Evolutionary conservation across 2,113 vertebrate genomes (phyloP), one percentile per base, ranked within the genome.

Genomic region (Coptodon rendalli): DNA sequence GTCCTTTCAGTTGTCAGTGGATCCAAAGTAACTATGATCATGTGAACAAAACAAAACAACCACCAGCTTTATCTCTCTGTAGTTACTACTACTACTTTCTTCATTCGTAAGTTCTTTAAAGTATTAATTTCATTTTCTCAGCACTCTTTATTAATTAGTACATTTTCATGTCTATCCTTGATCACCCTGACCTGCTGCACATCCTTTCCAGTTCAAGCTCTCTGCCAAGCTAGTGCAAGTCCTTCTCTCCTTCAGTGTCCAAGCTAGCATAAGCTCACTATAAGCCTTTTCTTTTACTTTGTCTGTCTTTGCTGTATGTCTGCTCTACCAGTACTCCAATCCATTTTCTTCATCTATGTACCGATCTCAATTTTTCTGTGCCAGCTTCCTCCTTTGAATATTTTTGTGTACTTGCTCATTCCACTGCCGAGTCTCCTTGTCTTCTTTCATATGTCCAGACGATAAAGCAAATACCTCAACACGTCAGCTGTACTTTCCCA

Each of bases 1-100:
- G 17, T 36, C 31, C 17, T 66, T 36, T 66, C 61, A 66, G 61
- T 66, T 66, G 31, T 36, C 61, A 36, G 61, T 66, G 61, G 31
- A 66, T 36, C 31, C 61, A 66, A 66, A 66, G 31, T n/a, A 7
- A 36, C 61, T n/a, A 66, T 36, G 2, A 36, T 66, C 31, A 66
- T n/a, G 17, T n/a, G 17, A 66, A 66, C 61, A 7, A 63, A 63
- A 36, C 6, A 0, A 56, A 24, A 24, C 53, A 68, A 0, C 36
- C 63, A 24, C 19, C 3, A 40, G 12, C 63, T 9, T 9, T 68
- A 40, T 22, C 36, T 22, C 7, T 43, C n/a, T 43, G n/a, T 71
- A 71, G 63, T 71, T 40, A 71, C 3, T 24, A 40, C 3, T 34
- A 34, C 16, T 61, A 34, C 57, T 34, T 36, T n/a, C 6, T 36